Conservation (phyloP, 2,113 vertebrate genomes). For the Epinephelus moara region DNA sequence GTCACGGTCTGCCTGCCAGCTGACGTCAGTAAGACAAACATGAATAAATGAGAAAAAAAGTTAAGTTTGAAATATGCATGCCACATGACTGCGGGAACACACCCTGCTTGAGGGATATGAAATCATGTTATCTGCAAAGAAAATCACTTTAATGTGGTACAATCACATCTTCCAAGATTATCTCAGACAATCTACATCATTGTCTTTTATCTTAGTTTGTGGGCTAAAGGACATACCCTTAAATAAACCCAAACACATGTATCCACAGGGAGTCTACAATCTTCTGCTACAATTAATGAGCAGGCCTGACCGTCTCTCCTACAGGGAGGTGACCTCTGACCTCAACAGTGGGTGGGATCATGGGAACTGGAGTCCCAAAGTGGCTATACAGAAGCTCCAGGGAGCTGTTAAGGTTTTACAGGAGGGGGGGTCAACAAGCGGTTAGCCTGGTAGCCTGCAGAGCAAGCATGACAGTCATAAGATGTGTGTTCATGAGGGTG, state of each 20-base stretch:
- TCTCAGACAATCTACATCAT: background rate
- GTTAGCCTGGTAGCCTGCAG: background rate
- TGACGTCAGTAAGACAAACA: background rate
- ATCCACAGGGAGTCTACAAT: background rate
- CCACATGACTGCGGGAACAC: background rate
- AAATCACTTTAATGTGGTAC: background rate
- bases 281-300: background rate
- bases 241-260: background rate
- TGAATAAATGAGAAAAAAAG: background rate
- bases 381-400: background rate
- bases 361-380: conserved; percentile 39
- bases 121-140: conserved; percentile 5
- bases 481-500: conserved; percentile 14
- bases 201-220: background rate
- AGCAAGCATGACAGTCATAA: conserved; percentile 53
- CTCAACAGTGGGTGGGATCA: background rate
- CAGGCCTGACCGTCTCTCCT: background rate
- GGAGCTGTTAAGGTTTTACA: conserved; percentile 9
- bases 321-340: conserved; percentile 4
- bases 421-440: background rate
- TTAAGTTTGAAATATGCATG: background rate
- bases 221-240: background rate
- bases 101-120: background rate
- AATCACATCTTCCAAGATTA: background rate
- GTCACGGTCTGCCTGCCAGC: conserved; percentile 9